These are phyloP conservation scores for Gavialis gangeticus DNA, from an alignment of 2,113 vertebrate genomes.

Conservation along the genomic window DNA sequence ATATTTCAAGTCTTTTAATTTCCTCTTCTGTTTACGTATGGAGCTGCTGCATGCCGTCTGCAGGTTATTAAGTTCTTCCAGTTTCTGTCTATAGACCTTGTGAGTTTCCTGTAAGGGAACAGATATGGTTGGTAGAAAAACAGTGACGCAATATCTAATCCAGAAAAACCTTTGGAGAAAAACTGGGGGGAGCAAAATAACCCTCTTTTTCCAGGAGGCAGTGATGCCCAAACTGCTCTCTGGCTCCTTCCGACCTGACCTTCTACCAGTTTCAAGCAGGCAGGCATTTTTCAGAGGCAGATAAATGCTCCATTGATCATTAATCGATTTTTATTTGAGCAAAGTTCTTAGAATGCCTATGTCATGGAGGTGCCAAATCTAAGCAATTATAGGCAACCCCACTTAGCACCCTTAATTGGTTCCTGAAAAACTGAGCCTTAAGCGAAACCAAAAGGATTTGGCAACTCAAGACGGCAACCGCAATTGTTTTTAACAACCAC, in stretches of 20 bases:
- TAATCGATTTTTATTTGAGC: neutral
- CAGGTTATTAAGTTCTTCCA: slow-evolving; percentile 92
- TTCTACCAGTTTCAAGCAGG: too few species aligned
- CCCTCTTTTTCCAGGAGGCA: neutral
- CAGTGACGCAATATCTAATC: neutral
- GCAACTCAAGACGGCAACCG: too few species aligned
- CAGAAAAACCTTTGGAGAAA: neutral
- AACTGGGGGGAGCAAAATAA: neutral
- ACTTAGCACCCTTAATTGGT: too few species aligned
- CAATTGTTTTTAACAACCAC: too few species aligned
- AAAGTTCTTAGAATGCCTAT: neutral
- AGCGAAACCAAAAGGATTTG: too few species aligned
- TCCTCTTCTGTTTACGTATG: slow-evolving; percentile 91
- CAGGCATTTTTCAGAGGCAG: too few species aligned
- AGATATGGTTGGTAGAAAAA: neutral
- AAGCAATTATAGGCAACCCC: neutral
- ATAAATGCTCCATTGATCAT: neutral
- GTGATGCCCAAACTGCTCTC: neutral
- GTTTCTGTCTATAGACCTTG: slow-evolving; percentile 93
- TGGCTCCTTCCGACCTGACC: neutral
- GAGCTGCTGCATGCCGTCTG: slow-evolving; percentile 88
- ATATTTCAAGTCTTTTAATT: slow-evolving; percentile 84
- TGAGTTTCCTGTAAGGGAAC: slow-evolving; percentile 89
- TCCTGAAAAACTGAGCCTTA: too few species aligned
- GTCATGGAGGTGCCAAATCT: neutral